Conservation (phyloP, 2,113 vertebrate genomes). For the Oreochromis aureus region DNA sequence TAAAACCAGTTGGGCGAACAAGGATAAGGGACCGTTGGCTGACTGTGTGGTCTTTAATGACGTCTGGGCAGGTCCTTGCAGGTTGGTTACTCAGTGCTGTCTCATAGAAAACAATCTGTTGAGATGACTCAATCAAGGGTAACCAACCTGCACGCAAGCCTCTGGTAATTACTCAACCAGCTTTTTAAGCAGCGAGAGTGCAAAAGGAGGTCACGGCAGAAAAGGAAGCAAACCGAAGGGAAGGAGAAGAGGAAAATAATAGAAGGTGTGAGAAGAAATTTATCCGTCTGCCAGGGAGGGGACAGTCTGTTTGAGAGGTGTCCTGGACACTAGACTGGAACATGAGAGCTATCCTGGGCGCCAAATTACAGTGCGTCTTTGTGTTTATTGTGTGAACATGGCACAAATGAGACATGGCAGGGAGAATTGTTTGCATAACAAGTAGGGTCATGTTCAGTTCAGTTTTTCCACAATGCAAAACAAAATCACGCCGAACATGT, state of each 20-base stretch:
- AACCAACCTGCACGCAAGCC: slow-evolving; percentile 53
- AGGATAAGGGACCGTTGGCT: slow-evolving; percentile 1
- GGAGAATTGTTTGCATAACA: slow-evolving; percentile 47
- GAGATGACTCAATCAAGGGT: slow-evolving; percentile 56
- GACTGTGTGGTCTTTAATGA: slow-evolving; percentile 52
- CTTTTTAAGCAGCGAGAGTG: not conserved
- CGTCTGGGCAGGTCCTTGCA: slow-evolving; percentile 51
- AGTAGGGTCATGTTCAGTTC: slow-evolving; percentile 48
- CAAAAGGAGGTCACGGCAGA: slow-evolving; percentile 2
- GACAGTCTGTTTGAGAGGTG: slow-evolving; percentile 3
- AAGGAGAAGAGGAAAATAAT: not conserved
- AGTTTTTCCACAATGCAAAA: slow-evolving; percentile 25
- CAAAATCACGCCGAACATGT: slow-evolving; percentile 24
- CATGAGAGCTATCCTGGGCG: not conserved
- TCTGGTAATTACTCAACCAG: slow-evolving; percentile 42
- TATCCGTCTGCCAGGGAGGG: slow-evolving; percentile 6
- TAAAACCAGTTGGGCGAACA: slow-evolving; percentile 6
- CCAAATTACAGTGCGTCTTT: slow-evolving; percentile 31
- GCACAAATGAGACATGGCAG: slow-evolving; percentile 41
- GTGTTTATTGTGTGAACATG: slow-evolving; percentile 43
- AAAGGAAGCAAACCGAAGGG: not conserved
- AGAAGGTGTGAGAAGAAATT: not conserved
- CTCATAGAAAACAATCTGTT: slow-evolving; percentile 41
- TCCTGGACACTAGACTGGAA: slow-evolving; percentile 26
- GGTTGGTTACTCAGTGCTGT: slow-evolving; percentile 21